phyloP scores from a whole-genome alignment of 2,113 vertebrate genomes.

The Indri indri region DNA sequence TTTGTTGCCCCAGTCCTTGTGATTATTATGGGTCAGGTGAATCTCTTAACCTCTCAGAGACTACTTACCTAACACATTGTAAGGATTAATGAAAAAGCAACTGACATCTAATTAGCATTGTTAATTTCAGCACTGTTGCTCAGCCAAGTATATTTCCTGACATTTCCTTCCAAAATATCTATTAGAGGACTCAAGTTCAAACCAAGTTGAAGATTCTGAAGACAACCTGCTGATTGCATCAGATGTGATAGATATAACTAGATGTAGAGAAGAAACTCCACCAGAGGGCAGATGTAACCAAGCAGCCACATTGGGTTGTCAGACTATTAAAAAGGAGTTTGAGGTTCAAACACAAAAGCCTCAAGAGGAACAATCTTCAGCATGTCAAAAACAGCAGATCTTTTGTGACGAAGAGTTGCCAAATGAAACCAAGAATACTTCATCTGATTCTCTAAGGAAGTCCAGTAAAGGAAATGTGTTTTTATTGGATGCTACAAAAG shows the following conservation, averaged over 20 bases:
- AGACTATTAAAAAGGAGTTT: neutral
- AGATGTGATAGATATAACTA: slow-evolving; percentile 39
- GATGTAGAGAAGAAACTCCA: slow-evolving; percentile 61
- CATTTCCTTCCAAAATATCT: slow-evolving; percentile 56
- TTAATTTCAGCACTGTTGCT: slow-evolving; percentile 24
- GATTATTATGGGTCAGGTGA: neutral
- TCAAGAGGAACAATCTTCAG: slow-evolving; percentile 37
- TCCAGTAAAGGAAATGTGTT: slow-evolving; percentile 74
- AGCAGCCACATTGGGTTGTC: slow-evolving; percentile 31
- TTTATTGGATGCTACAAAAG: slow-evolving; percentile 91
- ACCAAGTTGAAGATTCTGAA: slow-evolving; percentile 9
- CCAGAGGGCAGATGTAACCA: slow-evolving; percentile 1
- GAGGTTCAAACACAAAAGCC: slow-evolving; percentile 37
- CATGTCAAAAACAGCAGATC: slow-evolving; percentile 8
- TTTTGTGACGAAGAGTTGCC: slow-evolving; percentile 51
- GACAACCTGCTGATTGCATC: slow-evolving; percentile 20
- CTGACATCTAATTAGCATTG: neutral
- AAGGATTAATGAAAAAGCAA: slow-evolving; percentile 12
- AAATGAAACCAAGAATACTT: slow-evolving; percentile 31
- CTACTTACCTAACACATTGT: neutral
- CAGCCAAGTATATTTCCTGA: slow-evolving; percentile 44
- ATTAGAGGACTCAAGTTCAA: slow-evolving; percentile 68
- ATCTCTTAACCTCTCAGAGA: neutral
- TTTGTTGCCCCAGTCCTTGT: neutral
- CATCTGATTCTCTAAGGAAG: slow-evolving; percentile 26